Conservation (phyloP, 2,888 invertebrate species). For the Torymus texanus region DNA sequence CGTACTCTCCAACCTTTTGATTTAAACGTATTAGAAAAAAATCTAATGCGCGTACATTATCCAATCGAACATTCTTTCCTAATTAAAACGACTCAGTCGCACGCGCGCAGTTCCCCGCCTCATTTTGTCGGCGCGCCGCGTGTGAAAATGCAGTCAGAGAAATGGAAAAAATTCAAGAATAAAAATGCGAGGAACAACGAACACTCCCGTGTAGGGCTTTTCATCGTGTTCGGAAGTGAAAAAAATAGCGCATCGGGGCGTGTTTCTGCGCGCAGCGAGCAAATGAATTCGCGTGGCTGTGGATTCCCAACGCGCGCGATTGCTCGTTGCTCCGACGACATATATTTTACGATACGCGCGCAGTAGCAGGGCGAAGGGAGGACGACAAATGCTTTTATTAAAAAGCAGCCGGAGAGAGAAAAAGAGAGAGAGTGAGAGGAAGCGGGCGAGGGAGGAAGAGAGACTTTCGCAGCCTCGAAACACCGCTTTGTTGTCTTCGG, state of each 20-base stretch:
- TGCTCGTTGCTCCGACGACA: conserved; percentile 6
- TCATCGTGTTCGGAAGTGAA: conserved; percentile 5
- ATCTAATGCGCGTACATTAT: not conserved
- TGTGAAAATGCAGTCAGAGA: not conserved
- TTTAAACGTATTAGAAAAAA: too few species aligned
- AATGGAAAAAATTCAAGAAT: conserved; percentile 6
- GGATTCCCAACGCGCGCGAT: conserved; percentile 24
- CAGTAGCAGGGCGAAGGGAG: conserved; percentile 39
- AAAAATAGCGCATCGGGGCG: not conserved
- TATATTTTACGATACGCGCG: conserved; percentile 42
- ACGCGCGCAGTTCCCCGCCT: not conserved
- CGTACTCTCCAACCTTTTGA: too few species aligned
- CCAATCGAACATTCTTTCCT: conserved; percentile 30
- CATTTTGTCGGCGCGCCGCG: not conserved
- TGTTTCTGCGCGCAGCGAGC: conserved; percentile 7
- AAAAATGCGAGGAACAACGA: conserved; percentile 2
- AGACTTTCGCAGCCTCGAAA: conserved; percentile 45
- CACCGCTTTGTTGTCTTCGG: conserved; percentile 56
- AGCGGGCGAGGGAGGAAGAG: not conserved
- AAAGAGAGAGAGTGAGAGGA: too few species aligned
- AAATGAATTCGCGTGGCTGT: conserved; percentile 36
- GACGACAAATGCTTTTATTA: conserved; percentile 59
- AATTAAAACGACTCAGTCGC: conserved; percentile 18
- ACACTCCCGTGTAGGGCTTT: conserved; percentile 9
- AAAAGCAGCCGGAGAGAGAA: conserved; percentile 53